phyloP scores from a whole-genome alignment of 2,113 vertebrate genomes.

The Entelurus aequoreus region DNA sequence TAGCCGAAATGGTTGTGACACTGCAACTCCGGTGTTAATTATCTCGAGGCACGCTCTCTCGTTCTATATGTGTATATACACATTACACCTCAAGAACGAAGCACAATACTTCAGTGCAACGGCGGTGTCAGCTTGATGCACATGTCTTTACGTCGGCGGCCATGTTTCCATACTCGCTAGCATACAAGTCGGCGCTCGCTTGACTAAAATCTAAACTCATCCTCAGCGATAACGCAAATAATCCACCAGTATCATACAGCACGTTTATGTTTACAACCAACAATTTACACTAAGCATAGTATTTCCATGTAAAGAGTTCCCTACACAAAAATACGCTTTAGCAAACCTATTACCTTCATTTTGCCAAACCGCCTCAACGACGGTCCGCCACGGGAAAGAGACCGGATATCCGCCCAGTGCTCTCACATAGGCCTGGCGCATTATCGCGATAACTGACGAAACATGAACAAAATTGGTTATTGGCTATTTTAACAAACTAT shows the following conservation, averaged over 20 bases:
- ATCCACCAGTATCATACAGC: not conserved
- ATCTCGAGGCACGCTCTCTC: not conserved
- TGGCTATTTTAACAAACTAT: not conserved
- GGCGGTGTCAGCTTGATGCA: conserved; percentile 12
- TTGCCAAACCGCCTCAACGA: conserved; percentile 32
- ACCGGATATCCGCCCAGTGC: conserved; percentile 65
- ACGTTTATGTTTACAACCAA: not conserved
- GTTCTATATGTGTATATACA: no score
- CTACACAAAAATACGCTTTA: accelerated
- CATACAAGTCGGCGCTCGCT: not conserved
- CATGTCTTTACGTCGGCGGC: conserved; percentile 48
- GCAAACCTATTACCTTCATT: conserved; percentile 79
- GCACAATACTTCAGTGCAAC: not conserved
- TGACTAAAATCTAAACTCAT: conserved; percentile 58
- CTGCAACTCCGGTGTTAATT: not conserved
- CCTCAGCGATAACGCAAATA: not conserved
- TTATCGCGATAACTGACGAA: conserved; percentile 75
- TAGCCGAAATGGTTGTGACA: not conserved
- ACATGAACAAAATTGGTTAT: not conserved
- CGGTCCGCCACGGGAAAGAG: conserved; percentile 76
- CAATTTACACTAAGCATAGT: accelerated
- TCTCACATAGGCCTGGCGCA: conserved; percentile 68
- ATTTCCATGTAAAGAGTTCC: conserved; percentile 6
- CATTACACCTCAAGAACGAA: no score
- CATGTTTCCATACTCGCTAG: conserved; percentile 52